Percentiles rank a stretch among this genome's conserved stretches.
These are phyloP conservation scores for Pelobates cultripes DNA, from an alignment of 2,797 vertebrate genomes.

Conservation along the genomic window DNA sequence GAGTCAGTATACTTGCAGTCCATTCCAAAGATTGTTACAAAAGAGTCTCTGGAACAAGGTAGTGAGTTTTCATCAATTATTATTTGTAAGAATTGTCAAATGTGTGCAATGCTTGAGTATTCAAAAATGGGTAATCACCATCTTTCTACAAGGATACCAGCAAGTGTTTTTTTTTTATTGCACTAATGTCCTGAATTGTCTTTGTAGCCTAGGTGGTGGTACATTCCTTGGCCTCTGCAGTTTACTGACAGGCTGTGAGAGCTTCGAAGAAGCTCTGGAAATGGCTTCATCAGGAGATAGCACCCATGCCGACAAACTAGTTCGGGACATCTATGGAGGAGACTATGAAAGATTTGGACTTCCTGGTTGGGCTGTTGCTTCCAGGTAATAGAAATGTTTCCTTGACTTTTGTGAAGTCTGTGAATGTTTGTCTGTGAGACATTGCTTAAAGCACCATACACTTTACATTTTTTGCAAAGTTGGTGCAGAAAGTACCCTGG, in stretches of 20 bases:
- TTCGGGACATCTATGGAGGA: conserved; percentile 86
- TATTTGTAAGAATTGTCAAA: not conserved
- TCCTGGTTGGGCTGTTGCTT: conserved; percentile 85
- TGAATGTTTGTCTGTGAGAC: no score
- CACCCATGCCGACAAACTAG: conserved; percentile 85
- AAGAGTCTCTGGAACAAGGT: conserved; percentile 88
- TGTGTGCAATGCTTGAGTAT: not conserved
- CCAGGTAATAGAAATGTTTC: conserved; percentile 71
- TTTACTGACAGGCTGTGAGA: conserved; percentile 85
- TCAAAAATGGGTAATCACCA: not conserved
- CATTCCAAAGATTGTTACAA: conserved; percentile 89
- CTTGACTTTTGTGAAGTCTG: no score
- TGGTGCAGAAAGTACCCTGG: no score
- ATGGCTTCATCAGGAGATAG: conserved; percentile 88
- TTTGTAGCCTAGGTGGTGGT: conserved; percentile 83
- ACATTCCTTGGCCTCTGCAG: conserved; percentile 86
- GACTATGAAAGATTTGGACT: conserved; percentile 86
- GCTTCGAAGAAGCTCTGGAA: conserved; percentile 87
- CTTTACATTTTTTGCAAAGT: no score
- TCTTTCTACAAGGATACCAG: not conserved
- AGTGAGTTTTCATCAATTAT: conserved; percentile 47
- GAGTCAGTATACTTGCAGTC: conserved; percentile 87
- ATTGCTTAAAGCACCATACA: no score
- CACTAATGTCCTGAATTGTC: not conserved
- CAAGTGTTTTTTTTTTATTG: not conserved